Conservation (phyloP, 1,140 invertebrate genomes). For the Ostrea denselamellosa region DNA sequence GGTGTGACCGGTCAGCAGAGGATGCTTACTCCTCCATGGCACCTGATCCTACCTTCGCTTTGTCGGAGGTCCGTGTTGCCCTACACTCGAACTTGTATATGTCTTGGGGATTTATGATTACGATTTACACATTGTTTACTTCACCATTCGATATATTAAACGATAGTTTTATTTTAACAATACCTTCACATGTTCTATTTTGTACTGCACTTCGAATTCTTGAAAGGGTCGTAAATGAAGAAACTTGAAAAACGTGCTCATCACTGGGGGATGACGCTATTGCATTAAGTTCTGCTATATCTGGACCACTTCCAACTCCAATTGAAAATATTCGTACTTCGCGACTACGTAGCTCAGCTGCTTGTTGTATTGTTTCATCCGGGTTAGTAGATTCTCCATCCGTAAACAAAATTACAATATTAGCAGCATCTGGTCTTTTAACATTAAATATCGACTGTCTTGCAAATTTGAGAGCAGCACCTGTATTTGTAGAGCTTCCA, state of each 20-base stretch:
- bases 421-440: not conserved
- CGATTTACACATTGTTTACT: too few relatives aligned
- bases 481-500: not conserved
- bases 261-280: conserved; percentile 17
- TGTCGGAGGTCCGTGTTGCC: too few relatives aligned
- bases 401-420: conserved; percentile 33
- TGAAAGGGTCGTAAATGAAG: not conserved
- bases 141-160: too few relatives aligned
- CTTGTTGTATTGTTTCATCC: conserved; percentile 12
- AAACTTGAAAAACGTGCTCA: conserved; percentile 9
- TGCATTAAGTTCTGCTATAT: not conserved
- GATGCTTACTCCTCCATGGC: too few relatives aligned
- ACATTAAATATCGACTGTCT: conserved; percentile 8
- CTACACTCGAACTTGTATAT: too few relatives aligned
- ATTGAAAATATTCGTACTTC: conserved; percentile 31
- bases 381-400: conserved; percentile 34
- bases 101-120: too few relatives aligned
- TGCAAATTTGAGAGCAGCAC: not conserved
- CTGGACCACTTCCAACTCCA: conserved; percentile 24
- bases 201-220: not conserved
- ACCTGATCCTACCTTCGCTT: too few relatives aligned
- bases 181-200: conserved; percentile 5
- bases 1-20: too few relatives aligned
- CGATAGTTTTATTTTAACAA: not conserved
- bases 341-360: not conserved